Evolutionary conservation across 2,888 invertebrate species (phyloP).

Genomic region (Drosophila ochracea): DNA sequence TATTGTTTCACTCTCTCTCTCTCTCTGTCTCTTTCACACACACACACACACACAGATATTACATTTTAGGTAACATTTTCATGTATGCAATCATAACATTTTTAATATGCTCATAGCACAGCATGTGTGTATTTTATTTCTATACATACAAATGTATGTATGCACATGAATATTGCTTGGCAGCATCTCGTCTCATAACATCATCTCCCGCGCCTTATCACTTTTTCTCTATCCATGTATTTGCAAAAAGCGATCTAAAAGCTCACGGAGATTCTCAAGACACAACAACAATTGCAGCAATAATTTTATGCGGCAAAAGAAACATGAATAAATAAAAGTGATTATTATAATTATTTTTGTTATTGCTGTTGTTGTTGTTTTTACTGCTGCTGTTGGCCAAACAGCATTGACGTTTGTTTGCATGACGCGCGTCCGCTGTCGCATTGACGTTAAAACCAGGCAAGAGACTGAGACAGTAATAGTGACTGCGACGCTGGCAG

Average conservation of each 20-base stretch:
- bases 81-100: not conserved
- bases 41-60: not conserved
- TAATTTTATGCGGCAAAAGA: slow-evolving; percentile 58
- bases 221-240: slow-evolving; percentile 6
- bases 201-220: slow-evolving; percentile 3
- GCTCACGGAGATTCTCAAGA: slow-evolving; percentile 26
- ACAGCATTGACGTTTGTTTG: slow-evolving; percentile 70
- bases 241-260: slow-evolving; percentile 20
- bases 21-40: not conserved
- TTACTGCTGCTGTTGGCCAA: slow-evolving; percentile 31
- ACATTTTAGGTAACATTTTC: not conserved
- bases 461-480: slow-evolving; percentile 11
- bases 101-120: slow-evolving; percentile 3
- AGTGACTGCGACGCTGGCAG: slow-evolving; percentile 25
- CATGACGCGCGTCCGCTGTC: slow-evolving; percentile 53
- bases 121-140: not conserved
- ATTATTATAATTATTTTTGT: slow-evolving; percentile 31
- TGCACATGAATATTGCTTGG: not conserved
- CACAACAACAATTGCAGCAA: slow-evolving; percentile 22
- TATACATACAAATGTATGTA: slow-evolving; percentile 3
- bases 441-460: slow-evolving; percentile 22
- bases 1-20: not conserved
- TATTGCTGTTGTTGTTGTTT: slow-evolving; percentile 28
- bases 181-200: slow-evolving; percentile 26
- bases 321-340: slow-evolving; percentile 48